Evolutionary conservation across 2,113 vertebrate species (phyloP).

Genomic region (Dromas ardeola): DNA sequence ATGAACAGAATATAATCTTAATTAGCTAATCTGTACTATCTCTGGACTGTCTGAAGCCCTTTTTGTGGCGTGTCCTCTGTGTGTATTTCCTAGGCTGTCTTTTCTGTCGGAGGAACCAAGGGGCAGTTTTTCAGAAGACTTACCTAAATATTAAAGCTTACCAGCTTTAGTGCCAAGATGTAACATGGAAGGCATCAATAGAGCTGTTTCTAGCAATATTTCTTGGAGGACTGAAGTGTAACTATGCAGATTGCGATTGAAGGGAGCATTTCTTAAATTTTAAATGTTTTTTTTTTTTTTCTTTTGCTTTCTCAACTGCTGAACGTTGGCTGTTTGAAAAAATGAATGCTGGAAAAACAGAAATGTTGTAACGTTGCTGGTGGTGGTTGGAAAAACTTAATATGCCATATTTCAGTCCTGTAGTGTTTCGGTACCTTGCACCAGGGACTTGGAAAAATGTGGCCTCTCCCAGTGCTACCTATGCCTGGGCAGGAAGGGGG

Average conservation of each 20-base stretch:
- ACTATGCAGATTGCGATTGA: not conserved
- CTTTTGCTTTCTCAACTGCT: not conserved
- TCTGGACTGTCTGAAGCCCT: not conserved
- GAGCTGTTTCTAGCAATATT: not conserved
- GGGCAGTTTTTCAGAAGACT: not conserved
- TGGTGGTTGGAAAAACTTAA: not conserved
- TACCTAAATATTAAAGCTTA: not conserved
- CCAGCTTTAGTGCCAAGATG: not conserved
- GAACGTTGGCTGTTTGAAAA: not conserved
- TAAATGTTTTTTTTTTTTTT: no score
- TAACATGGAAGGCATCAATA: not conserved
- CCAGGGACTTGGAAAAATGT: accelerated
- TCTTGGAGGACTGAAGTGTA: not conserved
- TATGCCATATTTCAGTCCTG: accelerated
- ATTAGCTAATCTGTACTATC: not conserved
- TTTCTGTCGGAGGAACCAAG: not conserved
- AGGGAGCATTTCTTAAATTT: accelerated
- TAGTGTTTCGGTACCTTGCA: not conserved
- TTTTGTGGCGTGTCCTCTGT: not conserved
- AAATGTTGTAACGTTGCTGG: not conserved
- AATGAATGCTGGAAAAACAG: not conserved
- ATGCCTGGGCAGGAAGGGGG: accelerated
- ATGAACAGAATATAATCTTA: not conserved
- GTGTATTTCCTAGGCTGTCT: not conserved
- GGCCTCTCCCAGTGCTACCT: accelerated